A percentile compares a stretch with the other conserved stretches of the same genome.
phyloP scores from a whole-genome alignment of 2,888 invertebrate genomes.

The Lasius fuliginosus region DNA sequence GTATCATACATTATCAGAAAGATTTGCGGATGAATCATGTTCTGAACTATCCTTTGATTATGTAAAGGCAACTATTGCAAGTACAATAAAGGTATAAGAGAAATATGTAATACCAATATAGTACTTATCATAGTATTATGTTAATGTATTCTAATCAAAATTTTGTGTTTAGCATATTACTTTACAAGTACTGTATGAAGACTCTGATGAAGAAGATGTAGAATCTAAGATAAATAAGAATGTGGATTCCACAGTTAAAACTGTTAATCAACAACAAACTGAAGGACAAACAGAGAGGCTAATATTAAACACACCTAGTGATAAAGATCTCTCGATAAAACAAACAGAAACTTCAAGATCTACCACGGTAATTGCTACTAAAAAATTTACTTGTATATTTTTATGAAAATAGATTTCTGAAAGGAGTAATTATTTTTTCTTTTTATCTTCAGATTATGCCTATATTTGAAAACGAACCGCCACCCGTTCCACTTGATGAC shows the following conservation, averaged over 20 bases:
- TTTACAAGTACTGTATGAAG: constrained; percentile 76
- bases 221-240: constrained; percentile 27
- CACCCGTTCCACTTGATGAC: constrained; percentile 79
- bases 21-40: constrained; percentile 78
- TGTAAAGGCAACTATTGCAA: constrained; percentile 77
- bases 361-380: constrained; percentile 8
- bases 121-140: background rate
- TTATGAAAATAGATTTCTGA: constrained; percentile 20
- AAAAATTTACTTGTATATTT: constrained; percentile 3
- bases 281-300: constrained; percentile 11
- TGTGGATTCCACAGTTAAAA: constrained; percentile 17
- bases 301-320: background rate
- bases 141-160: constrained; percentile 20
- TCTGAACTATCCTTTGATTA: constrained; percentile 66
- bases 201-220: constrained; percentile 42
- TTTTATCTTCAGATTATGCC: constrained; percentile 70
- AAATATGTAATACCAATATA: constrained; percentile 12
- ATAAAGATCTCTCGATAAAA: constrained; percentile 15
- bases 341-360: constrained; percentile 13
- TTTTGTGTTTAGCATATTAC: constrained; percentile 75
- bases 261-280: constrained; percentile 21
- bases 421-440: constrained; percentile 18
- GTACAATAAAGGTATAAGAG: constrained; percentile 79
- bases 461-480: constrained; percentile 75
- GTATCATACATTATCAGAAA: constrained; percentile 76